These are phyloP conservation scores for Melanargia galathea DNA, from an alignment of 2,888 invertebrate genomes.

Conservation along the genomic window DNA sequence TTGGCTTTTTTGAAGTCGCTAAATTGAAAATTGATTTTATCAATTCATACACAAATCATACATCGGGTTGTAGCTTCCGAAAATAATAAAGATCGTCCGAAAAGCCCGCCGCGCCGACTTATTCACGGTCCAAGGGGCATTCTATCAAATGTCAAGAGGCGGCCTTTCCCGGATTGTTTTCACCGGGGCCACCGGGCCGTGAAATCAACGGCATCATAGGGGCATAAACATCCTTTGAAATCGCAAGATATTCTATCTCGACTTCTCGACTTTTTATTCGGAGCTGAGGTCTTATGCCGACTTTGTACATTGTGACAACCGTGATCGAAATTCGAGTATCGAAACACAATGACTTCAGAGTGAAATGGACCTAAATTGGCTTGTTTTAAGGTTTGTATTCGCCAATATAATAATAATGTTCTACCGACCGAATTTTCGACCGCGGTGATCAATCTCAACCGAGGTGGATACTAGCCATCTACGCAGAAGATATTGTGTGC, in stretches of 20 bases:
- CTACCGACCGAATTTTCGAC: too few relatives aligned
- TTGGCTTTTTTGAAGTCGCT: too few relatives aligned
- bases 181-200: conserved; percentile 61
- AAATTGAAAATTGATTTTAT: conserved; percentile 16
- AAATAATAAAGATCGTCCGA: conserved; percentile 49
- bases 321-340: too few relatives aligned
- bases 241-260: conserved; percentile 54
- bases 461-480: too few relatives aligned
- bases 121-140: conserved; percentile 68
- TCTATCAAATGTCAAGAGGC: conserved; percentile 74
- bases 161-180: conserved; percentile 67
- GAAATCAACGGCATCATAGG: conserved; percentile 63
- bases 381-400: too few relatives aligned
- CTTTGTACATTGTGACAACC: too few relatives aligned
- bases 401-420: too few relatives aligned
- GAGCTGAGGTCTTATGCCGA: too few relatives aligned
- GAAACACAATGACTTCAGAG: too few relatives aligned
- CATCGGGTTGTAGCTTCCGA: conserved; percentile 36
- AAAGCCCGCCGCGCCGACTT: conserved; percentile 46
- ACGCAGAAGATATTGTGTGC: too few relatives aligned
- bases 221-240: conserved; percentile 60
- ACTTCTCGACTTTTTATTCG: conserved; percentile 45
- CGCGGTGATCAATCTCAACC: too few relatives aligned
- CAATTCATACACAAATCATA: conserved; percentile 29
- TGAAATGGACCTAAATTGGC: too few relatives aligned